phyloP scores from a whole-genome alignment of 2,797 vertebrate genomes.

The Arctocebus calabarensis region DNA sequence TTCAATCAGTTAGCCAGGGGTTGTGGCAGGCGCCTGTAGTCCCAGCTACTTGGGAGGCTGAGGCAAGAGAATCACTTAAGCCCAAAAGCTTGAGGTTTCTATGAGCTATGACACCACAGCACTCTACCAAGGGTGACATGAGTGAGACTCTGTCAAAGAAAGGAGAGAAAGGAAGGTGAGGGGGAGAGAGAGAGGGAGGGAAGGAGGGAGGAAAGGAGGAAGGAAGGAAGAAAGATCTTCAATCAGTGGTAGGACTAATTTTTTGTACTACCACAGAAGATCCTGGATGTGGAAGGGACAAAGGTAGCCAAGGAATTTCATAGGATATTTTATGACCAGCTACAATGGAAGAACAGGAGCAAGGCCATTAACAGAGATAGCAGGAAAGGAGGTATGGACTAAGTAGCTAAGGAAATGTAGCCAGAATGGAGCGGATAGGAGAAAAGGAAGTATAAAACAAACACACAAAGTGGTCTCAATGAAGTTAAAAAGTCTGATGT shows the following conservation, averaged over 20 bases:
- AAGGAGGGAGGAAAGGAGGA: too few relatives aligned
- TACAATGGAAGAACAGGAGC: neutral
- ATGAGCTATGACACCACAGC: too few relatives aligned
- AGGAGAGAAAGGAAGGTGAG: too few relatives aligned
- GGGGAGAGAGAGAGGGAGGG: too few relatives aligned
- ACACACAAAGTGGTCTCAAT: neutral
- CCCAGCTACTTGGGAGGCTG: too few relatives aligned
- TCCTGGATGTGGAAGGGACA: neutral
- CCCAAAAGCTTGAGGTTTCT: too few relatives aligned
- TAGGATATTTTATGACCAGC: neutral
- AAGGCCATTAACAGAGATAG: neutral
- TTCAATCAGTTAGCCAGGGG: neutral
- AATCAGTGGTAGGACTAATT: neutral
- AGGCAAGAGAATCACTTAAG: too few relatives aligned
- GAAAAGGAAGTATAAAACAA: neutral
- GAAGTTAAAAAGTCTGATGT: neutral
- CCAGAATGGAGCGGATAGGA: neutral
- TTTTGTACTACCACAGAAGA: neutral
- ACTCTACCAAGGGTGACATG: too few relatives aligned
- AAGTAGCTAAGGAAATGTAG: neutral
- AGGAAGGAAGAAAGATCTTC: too few relatives aligned
- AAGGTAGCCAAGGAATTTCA: neutral
- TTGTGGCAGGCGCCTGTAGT: too few relatives aligned
- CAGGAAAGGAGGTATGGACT: neutral
- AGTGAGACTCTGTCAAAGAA: too few relatives aligned